Base-by-base conservation (phyloP, 2,113 vertebrate species). In the Potamarius usumacintae region DNA sequence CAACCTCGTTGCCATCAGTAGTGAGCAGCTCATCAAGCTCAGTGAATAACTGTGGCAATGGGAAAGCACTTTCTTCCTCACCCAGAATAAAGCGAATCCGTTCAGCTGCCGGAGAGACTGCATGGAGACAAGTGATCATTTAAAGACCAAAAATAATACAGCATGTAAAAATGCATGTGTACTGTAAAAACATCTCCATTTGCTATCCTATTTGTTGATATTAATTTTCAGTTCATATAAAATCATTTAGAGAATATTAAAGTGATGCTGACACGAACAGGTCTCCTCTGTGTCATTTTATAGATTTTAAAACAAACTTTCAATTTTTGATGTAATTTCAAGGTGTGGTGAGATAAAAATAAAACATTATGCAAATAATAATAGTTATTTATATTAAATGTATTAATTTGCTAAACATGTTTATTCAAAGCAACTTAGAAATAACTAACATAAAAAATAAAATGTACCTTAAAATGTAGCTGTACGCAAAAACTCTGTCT, bases 31-130 rank as follows among this genome's bases (percentile, higher is more conserved):
- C 98, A 15, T 99, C 98, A 93, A 99, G 95, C 93, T 99, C 98
- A 0, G 98, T 99, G 94, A 99, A 99, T 94, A 99, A 98, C 93
- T 99, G 98, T 0, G 98, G 98, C 0, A 97, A 97, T 0, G 98
- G 96, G 0, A 97, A 97, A 25, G 97, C 97, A 87, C 99, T 97
- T 91, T 99, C 98, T 27, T 99, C 98, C 91, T 99, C 98, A 0
- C 98, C 98, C 78, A 99, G 94, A 89, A 99, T 99, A 92, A 99
- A 99, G 86, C 97, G 95, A 92, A 99, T 98, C 89, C 98, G 96
- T 80, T 99, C 98, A 0, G 98, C 98, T 0, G 96, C 96, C 0
- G 98, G 97, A 86, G 98, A 98, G 93, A 99, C 98, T 99, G 95
- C 93, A 90, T 92, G 0, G 86, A 69, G 15, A 15, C 52, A n/a